Conservation (phyloP, 2,113 vertebrate species). For the Bombycilla garrulus region DNA sequence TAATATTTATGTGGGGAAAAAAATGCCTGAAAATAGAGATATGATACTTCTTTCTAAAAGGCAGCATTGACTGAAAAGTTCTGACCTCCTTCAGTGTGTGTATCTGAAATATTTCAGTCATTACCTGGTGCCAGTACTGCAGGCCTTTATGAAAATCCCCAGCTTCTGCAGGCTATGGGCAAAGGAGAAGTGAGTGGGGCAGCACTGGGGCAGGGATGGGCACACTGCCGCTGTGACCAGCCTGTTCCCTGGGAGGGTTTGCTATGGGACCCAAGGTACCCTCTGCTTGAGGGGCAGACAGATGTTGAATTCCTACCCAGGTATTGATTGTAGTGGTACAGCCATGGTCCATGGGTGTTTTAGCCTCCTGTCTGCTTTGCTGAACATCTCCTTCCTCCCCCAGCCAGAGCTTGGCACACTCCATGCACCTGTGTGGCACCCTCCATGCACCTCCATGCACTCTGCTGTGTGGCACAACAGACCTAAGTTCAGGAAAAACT, state of each 20-base stretch:
- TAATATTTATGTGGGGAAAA: not conserved
- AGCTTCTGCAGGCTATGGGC: not conserved
- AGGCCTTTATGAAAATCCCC: not conserved
- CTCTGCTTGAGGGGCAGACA: not conserved
- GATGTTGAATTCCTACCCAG: accelerated
- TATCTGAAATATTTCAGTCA: not conserved
- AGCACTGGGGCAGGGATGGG: accelerated
- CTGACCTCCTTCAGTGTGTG: not conserved
- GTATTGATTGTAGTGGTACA: accelerated
- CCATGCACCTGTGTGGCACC: no score
- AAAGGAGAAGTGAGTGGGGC: accelerated
- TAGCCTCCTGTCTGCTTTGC: not conserved
- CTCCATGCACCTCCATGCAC: no score
- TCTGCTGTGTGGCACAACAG: not conserved
- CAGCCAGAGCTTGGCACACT: accelerated
- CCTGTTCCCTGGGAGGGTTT: accelerated
- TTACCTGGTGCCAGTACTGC: not conserved
- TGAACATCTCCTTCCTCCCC: not conserved
- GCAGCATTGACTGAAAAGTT: not conserved
- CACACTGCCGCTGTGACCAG: accelerated
- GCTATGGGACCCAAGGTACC: accelerated
- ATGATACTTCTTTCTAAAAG: not conserved
- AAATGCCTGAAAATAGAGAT: not conserved
- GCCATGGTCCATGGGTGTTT: accelerated
- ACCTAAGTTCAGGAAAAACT: not conserved